Conservation (phyloP, 2,888 invertebrate genomes). For the Oscheius sp. region DNA sequence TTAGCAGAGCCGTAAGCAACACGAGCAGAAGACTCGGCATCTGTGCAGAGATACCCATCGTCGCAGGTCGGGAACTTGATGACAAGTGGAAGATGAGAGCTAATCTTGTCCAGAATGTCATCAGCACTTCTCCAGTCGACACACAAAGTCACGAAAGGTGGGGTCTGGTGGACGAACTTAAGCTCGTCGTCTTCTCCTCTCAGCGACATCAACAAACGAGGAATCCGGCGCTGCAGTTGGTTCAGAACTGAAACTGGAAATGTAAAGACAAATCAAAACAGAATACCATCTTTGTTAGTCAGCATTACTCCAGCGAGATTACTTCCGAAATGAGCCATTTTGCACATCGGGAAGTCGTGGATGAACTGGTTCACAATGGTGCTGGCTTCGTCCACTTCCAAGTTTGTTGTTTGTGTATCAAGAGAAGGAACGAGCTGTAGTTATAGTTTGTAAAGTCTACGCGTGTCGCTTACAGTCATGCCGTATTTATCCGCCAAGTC, state of each 20-base stretch:
- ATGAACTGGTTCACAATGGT: conserved; percentile 63
- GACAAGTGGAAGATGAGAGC: conserved; percentile 60
- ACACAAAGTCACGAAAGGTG: conserved; percentile 65
- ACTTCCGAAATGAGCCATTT: conserved; percentile 65
- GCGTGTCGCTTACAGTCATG: conserved; percentile 16
- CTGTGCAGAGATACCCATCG: conserved; percentile 67
- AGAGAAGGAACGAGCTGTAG: conserved; percentile 60
- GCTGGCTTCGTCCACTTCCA: conserved; percentile 57
- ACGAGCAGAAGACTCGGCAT: conserved; percentile 67
- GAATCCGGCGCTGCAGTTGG: conserved; percentile 61
- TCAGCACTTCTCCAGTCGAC: conserved; percentile 63
- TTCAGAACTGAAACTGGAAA: conserved; percentile 46
- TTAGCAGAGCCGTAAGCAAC: conserved; percentile 64
- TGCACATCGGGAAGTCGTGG: conserved; percentile 65
- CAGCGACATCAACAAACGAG: conserved; percentile 62
- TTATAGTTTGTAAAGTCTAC: neutral
- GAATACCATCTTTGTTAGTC: conserved; percentile 51
- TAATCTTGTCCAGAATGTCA: conserved; percentile 55
- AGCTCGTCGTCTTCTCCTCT: conserved; percentile 49
- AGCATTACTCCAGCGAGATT: conserved; percentile 61
- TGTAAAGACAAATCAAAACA: too few species aligned
- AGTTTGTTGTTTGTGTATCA: conserved; percentile 67
- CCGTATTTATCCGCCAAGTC: conserved; percentile 65
- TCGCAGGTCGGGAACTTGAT: conserved; percentile 65
- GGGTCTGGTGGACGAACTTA: conserved; percentile 42